Evolutionary conservation across 2,113 vertebrate species (phyloP).

Genomic region (Speoplatyrhinus poulsoni): DNA sequence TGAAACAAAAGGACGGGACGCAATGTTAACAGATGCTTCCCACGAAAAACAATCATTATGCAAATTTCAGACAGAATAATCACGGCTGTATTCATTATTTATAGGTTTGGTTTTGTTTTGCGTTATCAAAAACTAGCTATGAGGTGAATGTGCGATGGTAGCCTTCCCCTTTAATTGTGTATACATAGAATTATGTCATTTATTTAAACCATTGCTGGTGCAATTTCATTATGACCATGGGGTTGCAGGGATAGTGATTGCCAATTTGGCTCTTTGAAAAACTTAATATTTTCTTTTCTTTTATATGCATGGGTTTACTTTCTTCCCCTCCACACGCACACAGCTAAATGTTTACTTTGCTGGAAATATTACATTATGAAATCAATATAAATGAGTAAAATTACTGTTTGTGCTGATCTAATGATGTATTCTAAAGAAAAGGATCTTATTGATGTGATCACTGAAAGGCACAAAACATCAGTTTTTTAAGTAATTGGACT

Average conservation of each 20-base stretch:
- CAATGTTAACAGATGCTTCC: conserved; percentile 74
- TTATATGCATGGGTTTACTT: conserved; percentile 75
- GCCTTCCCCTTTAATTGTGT: conserved; percentile 79
- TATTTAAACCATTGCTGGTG: conserved; percentile 74
- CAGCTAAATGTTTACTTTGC: conserved; percentile 68
- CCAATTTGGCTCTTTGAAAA: conserved; percentile 75
- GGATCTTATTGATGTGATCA: conserved; percentile 72
- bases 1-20: conserved; percentile 63
- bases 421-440: conserved; percentile 57
- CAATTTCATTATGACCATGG: conserved; percentile 77
- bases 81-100: conserved; percentile 80
- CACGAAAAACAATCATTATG: conserved; percentile 79
- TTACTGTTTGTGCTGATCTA: conserved; percentile 60
- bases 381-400: conserved; percentile 72
- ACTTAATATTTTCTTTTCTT: conserved; percentile 75
- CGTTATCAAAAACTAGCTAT: conserved; percentile 75
- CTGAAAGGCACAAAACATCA: conserved; percentile 59
- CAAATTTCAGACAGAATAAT: conserved; percentile 79
- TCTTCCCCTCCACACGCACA: conserved; percentile 23
- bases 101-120: conserved; percentile 75
- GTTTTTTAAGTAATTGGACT: conserved; percentile 67
- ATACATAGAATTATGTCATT: conserved; percentile 78
- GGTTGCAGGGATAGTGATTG: conserved; percentile 70
- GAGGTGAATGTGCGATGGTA: conserved; percentile 73
- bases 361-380: conserved; percentile 71